A percentile compares a stretch with the other conserved stretches of the same genome.
Conservation (phyloP, 1,140 invertebrate species). For the Planococcus citri region DNA sequence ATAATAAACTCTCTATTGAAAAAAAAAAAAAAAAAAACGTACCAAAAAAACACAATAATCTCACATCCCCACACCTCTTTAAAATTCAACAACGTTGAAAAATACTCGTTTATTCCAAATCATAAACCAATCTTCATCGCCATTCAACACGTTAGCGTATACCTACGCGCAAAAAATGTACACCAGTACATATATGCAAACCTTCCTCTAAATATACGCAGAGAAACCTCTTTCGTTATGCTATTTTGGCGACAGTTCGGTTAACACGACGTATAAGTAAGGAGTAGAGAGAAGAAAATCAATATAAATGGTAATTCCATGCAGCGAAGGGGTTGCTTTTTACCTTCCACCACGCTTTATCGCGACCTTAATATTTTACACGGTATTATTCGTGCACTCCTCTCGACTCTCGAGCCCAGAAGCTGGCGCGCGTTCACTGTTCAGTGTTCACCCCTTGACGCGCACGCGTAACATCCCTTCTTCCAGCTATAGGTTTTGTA, state of each 20-base stretch:
- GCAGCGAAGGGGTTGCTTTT: constrained; percentile 4
- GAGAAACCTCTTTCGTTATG: background rate
- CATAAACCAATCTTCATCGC: too few species aligned
- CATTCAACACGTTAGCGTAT: too few species aligned
- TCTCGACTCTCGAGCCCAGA: background rate
- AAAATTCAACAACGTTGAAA: too few species aligned
- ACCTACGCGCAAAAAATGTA: too few species aligned
- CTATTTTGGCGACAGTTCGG: background rate
- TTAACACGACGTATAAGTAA: background rate
- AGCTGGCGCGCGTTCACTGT: background rate
- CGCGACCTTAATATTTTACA: constrained; percentile 3
- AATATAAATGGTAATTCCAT: constrained; percentile 8
- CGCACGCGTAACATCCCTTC: background rate
- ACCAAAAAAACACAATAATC: too few species aligned
- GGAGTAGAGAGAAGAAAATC: background rate
- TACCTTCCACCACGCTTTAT: constrained; percentile 1
- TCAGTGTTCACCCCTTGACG: too few species aligned
- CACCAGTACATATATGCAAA: too few species aligned
- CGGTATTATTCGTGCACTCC: background rate
- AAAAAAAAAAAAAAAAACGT: too few species aligned
- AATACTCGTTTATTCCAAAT: too few species aligned
- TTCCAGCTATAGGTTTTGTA: background rate
- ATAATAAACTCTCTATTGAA: too few species aligned
- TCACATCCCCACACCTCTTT: too few species aligned
- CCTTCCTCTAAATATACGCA: background rate